Evolutionary conservation across 2,797 vertebrate genomes (phyloP).

Genomic region (Lepidocolaptes lacrymiger): DNA sequence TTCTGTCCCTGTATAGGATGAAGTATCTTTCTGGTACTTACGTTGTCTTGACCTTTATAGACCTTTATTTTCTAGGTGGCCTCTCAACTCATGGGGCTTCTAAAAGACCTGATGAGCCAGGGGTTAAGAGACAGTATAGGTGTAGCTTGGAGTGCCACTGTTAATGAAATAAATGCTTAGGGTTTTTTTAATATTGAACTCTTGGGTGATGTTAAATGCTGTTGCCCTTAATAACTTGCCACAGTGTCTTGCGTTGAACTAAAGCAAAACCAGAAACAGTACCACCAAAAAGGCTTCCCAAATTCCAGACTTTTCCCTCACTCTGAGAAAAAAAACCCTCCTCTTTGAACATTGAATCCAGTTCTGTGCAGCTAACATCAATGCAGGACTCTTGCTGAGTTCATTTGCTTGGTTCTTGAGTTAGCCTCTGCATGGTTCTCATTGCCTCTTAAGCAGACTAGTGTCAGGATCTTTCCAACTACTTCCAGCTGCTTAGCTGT

Average conservation of each 20-base stretch:
- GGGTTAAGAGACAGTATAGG: background rate
- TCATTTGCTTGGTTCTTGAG: background rate
- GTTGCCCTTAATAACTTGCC: background rate
- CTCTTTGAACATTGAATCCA: background rate
- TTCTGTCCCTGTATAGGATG: background rate
- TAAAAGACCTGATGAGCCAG: background rate
- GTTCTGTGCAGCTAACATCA: background rate
- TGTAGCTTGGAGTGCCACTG: background rate
- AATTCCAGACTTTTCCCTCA: background rate
- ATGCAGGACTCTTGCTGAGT: background rate
- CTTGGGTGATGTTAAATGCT: background rate
- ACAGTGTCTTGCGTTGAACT: background rate
- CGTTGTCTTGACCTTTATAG: background rate
- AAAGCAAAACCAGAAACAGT: background rate
- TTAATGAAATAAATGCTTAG: background rate
- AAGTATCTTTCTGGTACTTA: background rate
- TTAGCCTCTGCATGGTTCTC: background rate
- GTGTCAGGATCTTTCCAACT: background rate
- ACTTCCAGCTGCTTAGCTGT: background rate
- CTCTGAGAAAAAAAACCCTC: background rate
- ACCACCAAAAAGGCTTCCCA: background rate
- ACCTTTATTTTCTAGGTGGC: background rate
- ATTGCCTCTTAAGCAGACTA: accelerated
- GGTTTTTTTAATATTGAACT: background rate
- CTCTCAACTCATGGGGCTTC: background rate